Percentiles rank a stretch among this genome's conserved stretches.
These are phyloP conservation scores for Cantharis nigra DNA, from an alignment of 2,888 invertebrate species.

Conservation along the genomic window DNA sequence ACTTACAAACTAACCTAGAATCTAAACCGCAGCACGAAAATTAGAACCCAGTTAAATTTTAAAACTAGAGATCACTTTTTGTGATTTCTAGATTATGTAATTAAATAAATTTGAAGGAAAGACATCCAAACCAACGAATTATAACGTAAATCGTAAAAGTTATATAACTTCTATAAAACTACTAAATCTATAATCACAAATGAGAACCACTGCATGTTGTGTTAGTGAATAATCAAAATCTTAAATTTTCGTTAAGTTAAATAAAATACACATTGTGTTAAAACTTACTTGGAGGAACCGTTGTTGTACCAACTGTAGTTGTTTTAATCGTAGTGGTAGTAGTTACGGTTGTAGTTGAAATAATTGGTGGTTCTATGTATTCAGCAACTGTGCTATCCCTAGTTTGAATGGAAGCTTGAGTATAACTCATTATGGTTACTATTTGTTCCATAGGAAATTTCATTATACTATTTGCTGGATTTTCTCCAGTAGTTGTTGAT, in stretches of 20 bases:
- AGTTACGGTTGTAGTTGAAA: conserved; percentile 54
- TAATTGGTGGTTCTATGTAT: conserved; percentile 53
- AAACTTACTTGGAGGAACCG: conserved; percentile 61
- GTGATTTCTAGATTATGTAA: no score
- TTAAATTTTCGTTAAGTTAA: not conserved
- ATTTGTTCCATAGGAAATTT: conserved; percentile 39
- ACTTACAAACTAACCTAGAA: not conserved
- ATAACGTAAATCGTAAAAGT: not conserved
- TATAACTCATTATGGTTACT: conserved; percentile 46
- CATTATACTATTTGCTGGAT: conserved; percentile 15
- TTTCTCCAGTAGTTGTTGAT: conserved; percentile 18
- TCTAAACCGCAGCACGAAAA: not conserved
- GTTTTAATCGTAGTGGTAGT: conserved; percentile 62
- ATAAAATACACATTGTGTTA: not conserved
- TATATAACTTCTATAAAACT: not conserved
- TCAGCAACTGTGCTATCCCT: conserved; percentile 57
- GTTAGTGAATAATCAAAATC: not conserved
- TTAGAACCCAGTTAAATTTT: not conserved
- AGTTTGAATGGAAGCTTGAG: conserved; percentile 50
- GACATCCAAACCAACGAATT: no score
- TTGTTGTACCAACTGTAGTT: conserved; percentile 63
- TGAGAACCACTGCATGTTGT: no score
- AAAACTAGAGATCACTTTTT: no score
- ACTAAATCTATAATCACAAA: no score
- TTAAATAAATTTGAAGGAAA: no score